Conservation (phyloP, 2,888 invertebrate species). For the Noctua janthina region DNA sequence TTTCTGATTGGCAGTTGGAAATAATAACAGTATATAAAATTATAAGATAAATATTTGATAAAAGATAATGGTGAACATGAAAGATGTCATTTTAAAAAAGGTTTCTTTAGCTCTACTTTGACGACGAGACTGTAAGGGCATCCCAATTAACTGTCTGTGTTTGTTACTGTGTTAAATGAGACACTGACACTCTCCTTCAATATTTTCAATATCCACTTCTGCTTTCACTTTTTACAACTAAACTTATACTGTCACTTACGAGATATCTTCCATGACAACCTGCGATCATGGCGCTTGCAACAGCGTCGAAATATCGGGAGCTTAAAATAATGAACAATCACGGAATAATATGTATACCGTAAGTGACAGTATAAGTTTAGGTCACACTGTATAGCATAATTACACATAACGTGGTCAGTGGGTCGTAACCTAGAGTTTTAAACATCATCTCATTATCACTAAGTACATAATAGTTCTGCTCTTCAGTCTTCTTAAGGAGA, state of each 20-base stretch:
- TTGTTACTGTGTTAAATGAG: not conserved
- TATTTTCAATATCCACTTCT: too few species aligned
- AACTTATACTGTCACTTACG: too few species aligned
- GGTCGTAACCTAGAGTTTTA: not conserved
- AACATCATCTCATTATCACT: not conserved
- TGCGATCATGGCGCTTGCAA: too few species aligned
- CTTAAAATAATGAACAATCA: too few species aligned
- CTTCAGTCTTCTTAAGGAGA: not conserved
- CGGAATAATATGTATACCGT: too few species aligned
- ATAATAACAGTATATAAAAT: too few species aligned
- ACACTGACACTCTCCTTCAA: not conserved
- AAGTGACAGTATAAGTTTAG: too few species aligned
- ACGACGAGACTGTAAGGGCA: not conserved
- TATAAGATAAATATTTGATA: not conserved
- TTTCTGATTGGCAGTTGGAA: too few species aligned
- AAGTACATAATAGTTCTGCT: not conserved
- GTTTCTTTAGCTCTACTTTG: not conserved
- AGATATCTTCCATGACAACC: too few species aligned
- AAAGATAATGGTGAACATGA: not conserved
- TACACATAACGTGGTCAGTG: not conserved
- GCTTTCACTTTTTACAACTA: too few species aligned
- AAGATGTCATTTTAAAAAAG: not conserved
- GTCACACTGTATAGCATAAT: slow-evolving; percentile 7
- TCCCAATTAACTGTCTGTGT: too few species aligned
- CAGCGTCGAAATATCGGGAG: too few species aligned